Evolutionary conservation across 2,888 invertebrate genomes (phyloP).

Genomic region (Pantelozetes paolii): DNA sequence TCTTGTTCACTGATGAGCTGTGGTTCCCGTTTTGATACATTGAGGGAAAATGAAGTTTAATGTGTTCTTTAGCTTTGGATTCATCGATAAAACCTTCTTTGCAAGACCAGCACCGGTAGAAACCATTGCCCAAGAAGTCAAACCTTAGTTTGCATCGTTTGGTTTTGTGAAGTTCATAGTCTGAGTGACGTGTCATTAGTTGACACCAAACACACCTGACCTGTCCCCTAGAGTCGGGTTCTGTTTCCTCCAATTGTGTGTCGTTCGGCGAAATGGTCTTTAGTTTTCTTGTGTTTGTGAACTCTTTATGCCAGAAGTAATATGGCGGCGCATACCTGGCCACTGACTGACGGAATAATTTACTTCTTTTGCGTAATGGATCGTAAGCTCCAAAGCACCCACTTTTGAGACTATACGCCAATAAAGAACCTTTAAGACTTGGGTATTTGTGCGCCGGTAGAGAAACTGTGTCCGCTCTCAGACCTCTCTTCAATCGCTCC

Average conservation of each 20-base stretch:
- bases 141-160: not conserved
- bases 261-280: not conserved
- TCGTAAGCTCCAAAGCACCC: not conserved
- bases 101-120: not conserved
- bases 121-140: not conserved
- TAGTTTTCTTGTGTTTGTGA: not conserved
- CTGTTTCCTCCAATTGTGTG: not conserved
- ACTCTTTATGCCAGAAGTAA: conserved; percentile 22
- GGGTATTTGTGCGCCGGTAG: not conserved
- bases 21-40: not conserved
- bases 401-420: not conserved
- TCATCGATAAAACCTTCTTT: not conserved
- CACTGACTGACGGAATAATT: not conserved
- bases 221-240: not conserved
- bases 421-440: not conserved
- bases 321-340: not conserved
- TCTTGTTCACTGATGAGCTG: not conserved
- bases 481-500: not conserved
- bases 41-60: not conserved
- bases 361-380: not conserved
- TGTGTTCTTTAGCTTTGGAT: not conserved
- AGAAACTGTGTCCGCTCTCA: not conserved
- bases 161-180: not conserved
- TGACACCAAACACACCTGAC: not conserved
- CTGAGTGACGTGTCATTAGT: not conserved